Evolutionary conservation across 2,797 vertebrate species (phyloP), one percentile per base, ranked within the genome.

Genomic region (Prionace glauca): DNA sequence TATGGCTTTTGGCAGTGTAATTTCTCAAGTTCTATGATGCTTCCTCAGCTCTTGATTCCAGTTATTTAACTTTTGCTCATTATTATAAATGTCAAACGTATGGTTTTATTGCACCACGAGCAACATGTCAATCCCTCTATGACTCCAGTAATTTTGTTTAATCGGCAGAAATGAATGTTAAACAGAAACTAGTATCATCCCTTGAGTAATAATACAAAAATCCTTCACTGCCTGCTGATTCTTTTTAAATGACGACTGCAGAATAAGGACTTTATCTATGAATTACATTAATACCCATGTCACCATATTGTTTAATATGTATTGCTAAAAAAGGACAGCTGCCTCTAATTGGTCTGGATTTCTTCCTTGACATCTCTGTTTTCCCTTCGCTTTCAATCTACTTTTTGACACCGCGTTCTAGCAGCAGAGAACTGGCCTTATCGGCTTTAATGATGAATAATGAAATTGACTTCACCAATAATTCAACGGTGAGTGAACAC

Each of bases 81-180:
- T 95, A 95, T 74, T 77, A 72, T 60, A 74, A 95, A 95, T 72
- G 93, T 95, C 93, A 95, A 69, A 92, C 74, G 45, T n/a, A 56
- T 50, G 56, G 26, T 95, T 95, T n/a, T 95, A 77, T 74, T 95
- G 93, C 71, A 95, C 71, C 93, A 77, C 8, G 12, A n/a, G 90
- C 90, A 92, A 92, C 62, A 50, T 95, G 93, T n/a, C 16, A 74
- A 26, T 14, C 24, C n/a, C 45, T 77, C 93, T 74, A 72, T 95
- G 41, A 29, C 24, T 77, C 32, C 71, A n/a, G 16, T 95, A 77
- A 95, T 72, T 95, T 69, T 95, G 69, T 95, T 77, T 72, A 95
- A 95, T 95, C 26, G 41, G 69, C 26, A 77, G 93, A 95, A 74
- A 95, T 95, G 29, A 95, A 95, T 77, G 71, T 74, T 77, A 72